These are phyloP conservation scores for Eulithis prunata DNA, from an alignment of 2,888 invertebrate species.

Conservation along the genomic window DNA sequence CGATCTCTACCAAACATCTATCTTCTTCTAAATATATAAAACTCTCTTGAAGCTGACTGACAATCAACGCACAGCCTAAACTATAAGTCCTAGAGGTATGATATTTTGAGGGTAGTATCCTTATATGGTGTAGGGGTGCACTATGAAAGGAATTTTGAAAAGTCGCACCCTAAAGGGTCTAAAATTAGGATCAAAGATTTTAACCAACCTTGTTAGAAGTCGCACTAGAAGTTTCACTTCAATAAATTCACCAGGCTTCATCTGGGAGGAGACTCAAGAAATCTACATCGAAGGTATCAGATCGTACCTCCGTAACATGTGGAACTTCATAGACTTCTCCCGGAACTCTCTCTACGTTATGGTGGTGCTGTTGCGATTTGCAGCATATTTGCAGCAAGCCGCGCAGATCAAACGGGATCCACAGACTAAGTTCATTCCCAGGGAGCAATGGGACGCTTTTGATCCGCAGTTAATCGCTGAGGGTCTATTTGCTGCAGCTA, in stretches of 20 bases:
- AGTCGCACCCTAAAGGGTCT: too few relatives aligned
- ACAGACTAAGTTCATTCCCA: constrained; percentile 88
- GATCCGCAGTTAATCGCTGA: constrained; percentile 97
- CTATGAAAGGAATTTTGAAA: neutral
- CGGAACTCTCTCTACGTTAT: constrained; percentile 93
- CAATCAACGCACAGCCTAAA: too few relatives aligned
- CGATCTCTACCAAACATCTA: too few relatives aligned
- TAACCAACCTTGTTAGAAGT: too few relatives aligned
- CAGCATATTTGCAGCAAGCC: constrained; percentile 90
- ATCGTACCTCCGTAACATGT: constrained; percentile 95
- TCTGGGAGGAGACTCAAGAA: constrained; percentile 96
- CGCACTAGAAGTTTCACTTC: too few relatives aligned
- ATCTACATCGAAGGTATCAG: constrained; percentile 94
- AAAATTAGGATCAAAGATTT: too few relatives aligned
- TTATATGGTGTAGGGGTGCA: too few relatives aligned
- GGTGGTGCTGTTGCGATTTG: constrained; percentile 87
- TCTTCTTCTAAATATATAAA: too few relatives aligned
- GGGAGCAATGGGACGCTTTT: constrained; percentile 96
- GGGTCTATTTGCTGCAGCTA: constrained; percentile 97
- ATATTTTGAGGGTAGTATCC: too few relatives aligned
- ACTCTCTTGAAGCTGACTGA: too few relatives aligned
- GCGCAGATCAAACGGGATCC: constrained; percentile 88
- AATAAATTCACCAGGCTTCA: constrained; percentile 71
- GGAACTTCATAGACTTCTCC: constrained; percentile 98
- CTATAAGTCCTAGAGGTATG: too few relatives aligned